Base-by-base conservation (phyloP, 2,113 vertebrate genomes). In the Cochlearius cochlearius region DNA sequence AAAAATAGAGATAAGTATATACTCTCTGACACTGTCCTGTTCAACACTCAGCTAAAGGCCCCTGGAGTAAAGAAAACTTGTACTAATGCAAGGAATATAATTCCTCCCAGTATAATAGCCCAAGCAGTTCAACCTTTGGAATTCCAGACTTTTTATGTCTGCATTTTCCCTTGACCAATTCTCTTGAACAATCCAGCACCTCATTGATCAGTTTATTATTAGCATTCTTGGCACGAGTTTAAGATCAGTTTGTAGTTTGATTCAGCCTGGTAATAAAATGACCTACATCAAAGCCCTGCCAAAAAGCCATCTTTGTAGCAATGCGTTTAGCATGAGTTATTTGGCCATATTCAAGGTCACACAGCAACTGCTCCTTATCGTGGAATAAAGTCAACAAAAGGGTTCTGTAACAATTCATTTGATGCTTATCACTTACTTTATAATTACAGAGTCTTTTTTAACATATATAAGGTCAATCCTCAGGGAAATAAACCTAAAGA, bases 181-280 rank as follows among this genome's bases (percentile, higher is more conserved):
- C 97, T 97, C 98, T 97, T 92, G 97, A 98, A 97, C 96, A 98
- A 97, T 95, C 98, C 97, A 84, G 96, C 94, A 90, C 84, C 96
- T 93, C 95, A 98, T 98, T 98, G 98, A 99, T 99, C 97, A 96
- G 97, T 62, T 83, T 60, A 47, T 93, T 97, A 99, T 99, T 98
- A 98, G 98, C 98, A 99, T 99, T 98, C 98, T 96, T 98, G 97
- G 97, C 98, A 97, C 93, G 68, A 88, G 63, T 82, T 96, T 92
- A 71, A 85, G 94, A 96, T 96, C 96, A 97, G 98, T 97, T 96
- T 97, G 97, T 98, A 97, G 97, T 97, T 98, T 96, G 97, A 97
- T 98, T 98, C 95, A 91, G 96, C 97, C 96, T 97, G 94, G 98
- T 98, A 98, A 98, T 98, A 98, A 98, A 98, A 98, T 97, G 98